A percentile compares a stretch with the other conserved stretches of the same genome.
Conservation (phyloP, 2,113 vertebrate genomes). For the Nothobranchius kuhntae region DNA sequence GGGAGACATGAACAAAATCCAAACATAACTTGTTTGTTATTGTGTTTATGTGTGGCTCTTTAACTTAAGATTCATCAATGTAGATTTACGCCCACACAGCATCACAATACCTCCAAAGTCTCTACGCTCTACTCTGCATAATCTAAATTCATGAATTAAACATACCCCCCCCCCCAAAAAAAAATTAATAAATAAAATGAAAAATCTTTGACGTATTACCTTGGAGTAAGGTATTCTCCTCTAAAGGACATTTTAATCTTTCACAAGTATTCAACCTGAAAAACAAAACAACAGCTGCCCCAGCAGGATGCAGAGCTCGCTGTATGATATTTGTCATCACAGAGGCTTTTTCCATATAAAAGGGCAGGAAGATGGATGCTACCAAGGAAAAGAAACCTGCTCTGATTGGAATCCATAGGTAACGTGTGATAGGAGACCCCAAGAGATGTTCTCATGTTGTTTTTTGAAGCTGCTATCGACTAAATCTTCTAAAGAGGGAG, state of each 20-base stretch:
- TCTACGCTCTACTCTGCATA: background rate
- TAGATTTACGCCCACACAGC: slow-evolving; percentile 41
- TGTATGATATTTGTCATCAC: background rate
- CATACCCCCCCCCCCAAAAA: slow-evolving; percentile 15
- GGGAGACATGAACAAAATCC: slow-evolving; percentile 15
- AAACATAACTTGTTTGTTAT: slow-evolving; percentile 21
- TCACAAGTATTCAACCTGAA: slow-evolving; percentile 42
- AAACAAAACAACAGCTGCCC: slow-evolving; percentile 16
- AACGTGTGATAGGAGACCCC: slow-evolving; percentile 9
- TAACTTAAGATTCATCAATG: slow-evolving; percentile 22
- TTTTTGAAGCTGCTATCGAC: slow-evolving; percentile 26
- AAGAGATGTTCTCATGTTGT: slow-evolving; percentile 15
- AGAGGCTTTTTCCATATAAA: slow-evolving; percentile 1
- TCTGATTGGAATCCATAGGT: slow-evolving; percentile 9
- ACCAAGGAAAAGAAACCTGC: background rate
- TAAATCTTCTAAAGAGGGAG: slow-evolving; percentile 17
- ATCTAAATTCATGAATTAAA: slow-evolving; percentile 49
- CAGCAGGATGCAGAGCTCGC: slow-evolving; percentile 5
- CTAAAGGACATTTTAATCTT: slow-evolving; percentile 53
- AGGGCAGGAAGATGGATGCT: no score
- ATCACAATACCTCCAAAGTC: slow-evolving; percentile 21
- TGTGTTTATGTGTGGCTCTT: slow-evolving; percentile 13
- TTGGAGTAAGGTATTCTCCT: slow-evolving; percentile 5
- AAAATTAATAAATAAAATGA: no score
- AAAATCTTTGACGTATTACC: slow-evolving; percentile 29